Conservation (phyloP, 2,888 invertebrate species). For the Nomada ruficornis region DNA sequence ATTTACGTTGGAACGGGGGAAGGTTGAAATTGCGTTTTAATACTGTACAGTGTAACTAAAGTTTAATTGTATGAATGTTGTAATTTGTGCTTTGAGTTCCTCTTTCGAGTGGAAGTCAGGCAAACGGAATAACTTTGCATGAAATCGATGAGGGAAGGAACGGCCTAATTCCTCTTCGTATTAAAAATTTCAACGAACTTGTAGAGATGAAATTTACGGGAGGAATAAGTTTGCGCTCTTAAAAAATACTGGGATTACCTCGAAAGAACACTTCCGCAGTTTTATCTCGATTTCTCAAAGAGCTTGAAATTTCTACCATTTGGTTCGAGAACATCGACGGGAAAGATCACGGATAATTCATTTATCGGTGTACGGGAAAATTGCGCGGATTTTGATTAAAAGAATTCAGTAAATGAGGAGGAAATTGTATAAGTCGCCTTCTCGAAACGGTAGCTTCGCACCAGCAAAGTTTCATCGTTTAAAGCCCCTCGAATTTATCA, state of each 20-base stretch:
- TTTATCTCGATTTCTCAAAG: conserved; percentile 10
- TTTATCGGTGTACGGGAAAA: background rate
- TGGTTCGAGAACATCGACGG: background rate
- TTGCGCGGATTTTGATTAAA: background rate
- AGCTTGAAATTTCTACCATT: background rate
- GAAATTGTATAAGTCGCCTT: background rate
- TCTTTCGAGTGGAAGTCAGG: conserved; percentile 56
- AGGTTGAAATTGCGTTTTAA: conserved; percentile 56
- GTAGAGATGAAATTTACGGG: conserved; percentile 46
- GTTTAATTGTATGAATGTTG: conserved; percentile 61
- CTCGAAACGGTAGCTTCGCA: background rate
- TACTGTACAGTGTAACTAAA: conserved; percentile 51
- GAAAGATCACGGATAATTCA: background rate
- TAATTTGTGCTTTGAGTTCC: conserved; percentile 56
- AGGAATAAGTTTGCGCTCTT: conserved; percentile 44
- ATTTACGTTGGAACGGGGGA: conserved; percentile 33
- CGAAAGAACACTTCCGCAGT: conserved; percentile 1
- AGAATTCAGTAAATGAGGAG: too few species aligned
- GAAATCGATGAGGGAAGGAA: conserved; percentile 56
- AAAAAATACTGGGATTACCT: conserved; percentile 22
- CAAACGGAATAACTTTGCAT: conserved; percentile 60
- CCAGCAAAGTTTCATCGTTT: background rate
- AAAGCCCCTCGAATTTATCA: conserved; percentile 22
- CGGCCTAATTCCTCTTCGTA: conserved; percentile 35
- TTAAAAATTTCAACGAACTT: conserved; percentile 52